phyloP scores from a whole-genome alignment of 92 coral and sea anemone species.

The Ricordea florida region DNA sequence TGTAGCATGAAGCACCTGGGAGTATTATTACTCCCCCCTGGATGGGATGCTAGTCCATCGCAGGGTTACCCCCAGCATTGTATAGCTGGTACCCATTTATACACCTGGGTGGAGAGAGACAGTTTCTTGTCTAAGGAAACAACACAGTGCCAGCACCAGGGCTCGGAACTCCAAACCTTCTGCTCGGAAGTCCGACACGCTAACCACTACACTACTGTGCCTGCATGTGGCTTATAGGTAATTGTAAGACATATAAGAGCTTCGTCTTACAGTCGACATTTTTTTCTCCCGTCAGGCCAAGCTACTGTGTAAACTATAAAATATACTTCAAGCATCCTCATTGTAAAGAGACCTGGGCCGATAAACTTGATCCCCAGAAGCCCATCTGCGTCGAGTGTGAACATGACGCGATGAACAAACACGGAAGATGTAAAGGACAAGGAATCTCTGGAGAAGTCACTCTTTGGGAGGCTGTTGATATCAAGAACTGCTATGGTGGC shows the following conservation, averaged over 20 bases:
- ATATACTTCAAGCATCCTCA: slow-evolving; percentile 92
- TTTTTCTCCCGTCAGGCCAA: slow-evolving; percentile 60
- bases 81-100: too few species aligned
- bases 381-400: slow-evolving; percentile 98
- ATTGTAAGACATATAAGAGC: too few species aligned
- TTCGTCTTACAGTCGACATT: not conserved
- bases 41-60: too few species aligned
- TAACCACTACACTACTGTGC: too few species aligned
- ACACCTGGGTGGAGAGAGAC: too few species aligned
- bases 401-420: slow-evolving; percentile 79
- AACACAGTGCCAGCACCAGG: too few species aligned
- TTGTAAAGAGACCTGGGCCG: slow-evolving; percentile 96
- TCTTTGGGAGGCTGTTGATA: slow-evolving; percentile 91
- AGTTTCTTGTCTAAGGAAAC: too few species aligned
- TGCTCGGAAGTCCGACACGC: too few species aligned
- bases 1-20: too few species aligned
- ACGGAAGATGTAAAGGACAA: slow-evolving; percentile 91
- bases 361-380: slow-evolving; percentile 69
- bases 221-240: not conserved
- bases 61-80: too few species aligned
- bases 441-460: slow-evolving; percentile 87
- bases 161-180: too few species aligned
- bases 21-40: too few species aligned
- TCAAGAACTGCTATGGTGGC: slow-evolving; percentile 90
- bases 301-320: slow-evolving; percentile 87